Base-by-base conservation (phyloP, 2,888 invertebrate genomes). In the Lypha dubia region DNA sequence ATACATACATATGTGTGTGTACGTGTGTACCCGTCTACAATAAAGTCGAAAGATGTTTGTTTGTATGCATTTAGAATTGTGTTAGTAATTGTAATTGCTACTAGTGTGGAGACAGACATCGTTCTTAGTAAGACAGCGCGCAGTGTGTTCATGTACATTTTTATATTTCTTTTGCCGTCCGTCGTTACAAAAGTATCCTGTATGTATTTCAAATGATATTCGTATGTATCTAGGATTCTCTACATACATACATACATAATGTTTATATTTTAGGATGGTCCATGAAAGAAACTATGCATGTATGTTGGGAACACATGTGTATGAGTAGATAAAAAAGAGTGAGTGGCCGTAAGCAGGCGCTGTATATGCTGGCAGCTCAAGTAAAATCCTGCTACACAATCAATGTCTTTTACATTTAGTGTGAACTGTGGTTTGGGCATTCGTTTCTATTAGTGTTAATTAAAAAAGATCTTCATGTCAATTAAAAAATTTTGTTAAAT, bases 81-180 rank as follows among this genome's bases (percentile, higher is more conserved):
- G 28, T 28, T 28, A 24, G 53, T 22, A 56, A 46, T 53, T 79
- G 49, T 74, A 35, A 60, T 49, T 76, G 70, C 63, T 82, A 71
- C 58, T 71, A 41, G 35, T 77, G 71, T 51, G 51, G 71, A 76
- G 28, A 77, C 65, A 76, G 28, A 77, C 65, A 71, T 71, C 65
- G 71, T 71, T 53, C 76, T 65, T 32, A 82, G 41, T 35, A 49
- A 70, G 63, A 41, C 22, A 73, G 44, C 49, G 24, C 32, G 58
- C 44, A 28, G 17, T 41, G 17, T 41, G 17, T 20, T 24, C 2
- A 38, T 58, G 56, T 51, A 58, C 6, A n/a, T n/a, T 15, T 35
- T 11, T 38, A 38, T 28, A n/a, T 53, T 67, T 24, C 44, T 1
- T 28, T 24, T 60, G 7, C 76, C n/a, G n/a, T n/a, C n/a, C n/a